These are phyloP conservation scores for Mystacides longicornis DNA, from an alignment of 2,888 invertebrate genomes.

Conservation along the genomic window DNA sequence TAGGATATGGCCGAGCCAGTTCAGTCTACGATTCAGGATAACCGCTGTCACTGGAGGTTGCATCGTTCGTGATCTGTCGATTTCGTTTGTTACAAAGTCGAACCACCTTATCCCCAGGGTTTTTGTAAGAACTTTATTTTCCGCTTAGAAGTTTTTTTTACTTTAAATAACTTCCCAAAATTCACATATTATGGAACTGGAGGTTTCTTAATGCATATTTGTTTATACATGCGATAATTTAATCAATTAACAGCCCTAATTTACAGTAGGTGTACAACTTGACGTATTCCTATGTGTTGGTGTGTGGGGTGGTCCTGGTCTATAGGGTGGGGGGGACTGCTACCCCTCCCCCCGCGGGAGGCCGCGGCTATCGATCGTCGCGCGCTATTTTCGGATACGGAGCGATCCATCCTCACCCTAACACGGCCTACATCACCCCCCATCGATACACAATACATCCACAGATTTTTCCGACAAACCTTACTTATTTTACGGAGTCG, in stretches of 20 bases:
- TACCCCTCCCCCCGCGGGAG: conserved; percentile 2
- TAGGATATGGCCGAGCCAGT: too few species aligned
- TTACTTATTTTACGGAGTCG: not conserved
- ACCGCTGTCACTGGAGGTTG: too few species aligned
- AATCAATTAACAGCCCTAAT: not conserved
- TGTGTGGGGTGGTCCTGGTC: not conserved
- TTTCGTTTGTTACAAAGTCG: too few species aligned
- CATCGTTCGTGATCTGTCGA: too few species aligned
- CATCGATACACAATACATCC: not conserved
- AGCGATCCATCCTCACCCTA: conserved; percentile 12
- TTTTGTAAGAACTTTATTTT: too few species aligned
- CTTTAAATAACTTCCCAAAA: too few species aligned
- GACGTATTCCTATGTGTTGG: not conserved
- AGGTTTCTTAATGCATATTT: too few species aligned
- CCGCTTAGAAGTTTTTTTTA: too few species aligned
- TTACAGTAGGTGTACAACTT: not conserved
- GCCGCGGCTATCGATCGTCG: conserved; percentile 21
- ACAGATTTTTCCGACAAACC: not conserved
- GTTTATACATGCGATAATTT: too few species aligned
- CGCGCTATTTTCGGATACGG: conserved; percentile 20
- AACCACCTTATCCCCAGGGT: too few species aligned
- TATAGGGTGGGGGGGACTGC: not conserved
- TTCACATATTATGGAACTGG: too few species aligned
- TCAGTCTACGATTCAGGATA: too few species aligned
- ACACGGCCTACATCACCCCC: not conserved